These are phyloP conservation scores for Leptonema lineaticorne DNA, from an alignment of 1,140 invertebrate genomes.

Conservation along the genomic window DNA sequence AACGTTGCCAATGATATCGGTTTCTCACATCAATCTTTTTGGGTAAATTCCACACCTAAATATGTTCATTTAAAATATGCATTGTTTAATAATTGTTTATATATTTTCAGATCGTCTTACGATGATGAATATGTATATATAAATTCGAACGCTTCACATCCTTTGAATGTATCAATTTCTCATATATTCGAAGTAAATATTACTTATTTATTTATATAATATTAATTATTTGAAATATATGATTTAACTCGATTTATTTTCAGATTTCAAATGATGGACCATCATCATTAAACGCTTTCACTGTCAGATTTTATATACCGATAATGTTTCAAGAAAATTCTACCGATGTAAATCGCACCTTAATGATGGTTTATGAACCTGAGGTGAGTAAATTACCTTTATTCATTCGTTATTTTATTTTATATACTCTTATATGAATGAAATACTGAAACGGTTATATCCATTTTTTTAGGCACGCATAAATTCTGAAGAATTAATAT, in stretches of 20 bases:
- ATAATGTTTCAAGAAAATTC: neutral
- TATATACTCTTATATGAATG: no score
- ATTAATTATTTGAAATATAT: neutral
- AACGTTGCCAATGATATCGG: neutral
- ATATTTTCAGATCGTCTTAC: neutral
- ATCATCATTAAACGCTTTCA: neutral
- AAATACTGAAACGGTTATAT: no score
- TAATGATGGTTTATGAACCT: conserved; percentile 8
- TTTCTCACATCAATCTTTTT: neutral
- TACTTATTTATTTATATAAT: neutral
- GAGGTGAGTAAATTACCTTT: no score
- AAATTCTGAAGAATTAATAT: no score
- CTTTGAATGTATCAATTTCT: neutral
- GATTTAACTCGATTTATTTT: neutral
- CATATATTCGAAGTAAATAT: conserved; percentile 13
- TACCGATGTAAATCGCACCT: neutral
- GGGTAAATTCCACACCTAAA: neutral
- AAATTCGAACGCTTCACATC: neutral
- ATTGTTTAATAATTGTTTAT: neutral
- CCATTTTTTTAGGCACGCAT: no score
- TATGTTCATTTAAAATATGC: neutral
- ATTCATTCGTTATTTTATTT: no score
- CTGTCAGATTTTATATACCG: conserved; percentile 9
- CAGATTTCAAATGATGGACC: conserved; percentile 19
- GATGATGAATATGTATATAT: neutral